A percentile compares a stretch with the other conserved stretches of the same genome.
Conservation (phyloP, 2,888 invertebrate species). For the Hirtodrosophila cameraria region DNA sequence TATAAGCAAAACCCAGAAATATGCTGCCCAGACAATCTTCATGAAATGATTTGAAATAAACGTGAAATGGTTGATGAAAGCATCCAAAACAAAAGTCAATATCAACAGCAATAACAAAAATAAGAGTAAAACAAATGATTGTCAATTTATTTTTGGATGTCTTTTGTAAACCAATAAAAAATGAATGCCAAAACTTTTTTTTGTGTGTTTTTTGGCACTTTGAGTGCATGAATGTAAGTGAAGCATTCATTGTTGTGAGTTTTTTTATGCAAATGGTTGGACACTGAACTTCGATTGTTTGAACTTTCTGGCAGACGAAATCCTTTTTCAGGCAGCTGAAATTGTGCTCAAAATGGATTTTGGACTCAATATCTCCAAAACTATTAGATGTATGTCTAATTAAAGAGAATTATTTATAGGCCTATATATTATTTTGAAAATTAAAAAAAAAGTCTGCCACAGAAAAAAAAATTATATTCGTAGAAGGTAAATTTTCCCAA, state of each 20-base stretch:
- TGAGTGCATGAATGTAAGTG: constrained; percentile 58
- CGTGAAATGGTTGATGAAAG: constrained; percentile 42
- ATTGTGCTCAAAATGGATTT: too few species aligned
- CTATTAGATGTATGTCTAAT: too few species aligned
- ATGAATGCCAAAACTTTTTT: constrained; percentile 43
- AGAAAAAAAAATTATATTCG: too few species aligned
- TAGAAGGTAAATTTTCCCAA: too few species aligned
- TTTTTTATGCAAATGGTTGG: constrained; percentile 54
- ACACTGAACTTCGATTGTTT: constrained; percentile 30
- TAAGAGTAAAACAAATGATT: constrained; percentile 14
- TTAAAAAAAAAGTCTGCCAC: too few species aligned
- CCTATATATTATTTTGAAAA: too few species aligned
- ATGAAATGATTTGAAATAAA: constrained; percentile 59
- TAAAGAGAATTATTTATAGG: too few species aligned
- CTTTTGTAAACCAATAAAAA: constrained; percentile 55
- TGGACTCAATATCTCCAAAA: too few species aligned
- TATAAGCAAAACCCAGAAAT: too few species aligned
- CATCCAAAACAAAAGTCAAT: constrained; percentile 50
- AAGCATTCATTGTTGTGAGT: constrained; percentile 65
- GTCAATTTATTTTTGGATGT: constrained; percentile 2
- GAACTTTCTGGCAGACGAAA: too few species aligned
- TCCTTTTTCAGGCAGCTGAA: too few species aligned
- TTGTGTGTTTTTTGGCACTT: constrained; percentile 19
- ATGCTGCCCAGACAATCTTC: too few species aligned
- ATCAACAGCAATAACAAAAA: constrained; percentile 20